A percentile compares a stretch with the other conserved stretches of the same genome.
Evolutionary conservation across 1,140 invertebrate genomes (phyloP).

Genomic region (Drosophila sturtevanti): DNA sequence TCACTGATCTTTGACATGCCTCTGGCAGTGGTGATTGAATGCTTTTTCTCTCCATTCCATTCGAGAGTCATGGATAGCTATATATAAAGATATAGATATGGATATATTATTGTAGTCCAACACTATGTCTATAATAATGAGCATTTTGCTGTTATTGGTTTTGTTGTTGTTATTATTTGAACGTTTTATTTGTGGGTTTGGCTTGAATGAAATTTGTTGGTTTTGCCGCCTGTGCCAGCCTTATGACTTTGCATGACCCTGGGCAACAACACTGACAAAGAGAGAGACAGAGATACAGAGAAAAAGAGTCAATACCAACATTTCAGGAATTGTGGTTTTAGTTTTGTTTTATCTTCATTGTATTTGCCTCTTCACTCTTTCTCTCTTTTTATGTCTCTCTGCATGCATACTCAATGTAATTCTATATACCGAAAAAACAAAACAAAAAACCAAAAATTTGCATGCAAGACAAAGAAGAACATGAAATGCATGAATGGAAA

Average conservation of each 20-base stretch:
- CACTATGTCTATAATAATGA: slow-evolving; percentile 15
- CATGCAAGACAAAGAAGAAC: slow-evolving; percentile 56
- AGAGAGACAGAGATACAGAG: neutral
- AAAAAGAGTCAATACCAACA: neutral
- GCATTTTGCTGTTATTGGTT: slow-evolving; percentile 14
- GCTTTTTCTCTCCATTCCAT: slow-evolving; percentile 13
- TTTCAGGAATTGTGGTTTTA: slow-evolving; percentile 55
- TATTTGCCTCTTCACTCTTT: slow-evolving; percentile 5
- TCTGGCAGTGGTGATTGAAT: slow-evolving; percentile 38
- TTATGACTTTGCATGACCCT: slow-evolving; percentile 60
- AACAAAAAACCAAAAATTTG: slow-evolving; percentile 57
- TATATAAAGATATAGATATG: slow-evolving; percentile 6
- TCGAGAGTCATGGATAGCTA: slow-evolving; percentile 32
- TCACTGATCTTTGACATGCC: slow-evolving; percentile 59
- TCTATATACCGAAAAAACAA: slow-evolving; percentile 47
- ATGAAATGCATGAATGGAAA: slow-evolving; percentile 63
- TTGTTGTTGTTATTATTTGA: slow-evolving; percentile 19
- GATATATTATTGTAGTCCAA: neutral
- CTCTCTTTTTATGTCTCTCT: slow-evolving; percentile 7
- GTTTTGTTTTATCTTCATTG: slow-evolving; percentile 37
- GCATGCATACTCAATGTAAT: slow-evolving; percentile 50
- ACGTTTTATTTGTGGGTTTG: slow-evolving; percentile 47
- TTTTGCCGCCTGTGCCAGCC: slow-evolving; percentile 45
- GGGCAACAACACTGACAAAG: slow-evolving; percentile 34
- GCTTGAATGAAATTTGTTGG: slow-evolving; percentile 66